Conservation (phyloP, 2,113 vertebrate species). For the Plotosus lineatus region DNA sequence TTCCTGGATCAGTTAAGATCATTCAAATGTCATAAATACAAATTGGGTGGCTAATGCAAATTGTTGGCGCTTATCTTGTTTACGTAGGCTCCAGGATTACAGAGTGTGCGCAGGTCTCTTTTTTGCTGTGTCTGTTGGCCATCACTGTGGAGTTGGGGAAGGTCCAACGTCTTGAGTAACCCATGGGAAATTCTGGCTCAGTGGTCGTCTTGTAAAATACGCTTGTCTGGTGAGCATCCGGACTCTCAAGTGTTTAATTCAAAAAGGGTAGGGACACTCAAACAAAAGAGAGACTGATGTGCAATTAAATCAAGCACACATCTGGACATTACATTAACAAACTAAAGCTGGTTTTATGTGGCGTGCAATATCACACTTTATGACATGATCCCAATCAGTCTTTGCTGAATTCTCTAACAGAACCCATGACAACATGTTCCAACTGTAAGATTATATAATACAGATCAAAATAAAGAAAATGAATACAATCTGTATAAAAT, state of each 20-base stretch:
- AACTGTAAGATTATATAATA: not conserved
- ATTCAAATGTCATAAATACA: conserved; percentile 27
- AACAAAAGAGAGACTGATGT: conserved; percentile 12
- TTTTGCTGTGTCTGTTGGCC: conserved; percentile 14
- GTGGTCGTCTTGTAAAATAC: conserved; percentile 21
- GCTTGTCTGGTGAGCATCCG: conserved; percentile 27
- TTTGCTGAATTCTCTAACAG: not conserved
- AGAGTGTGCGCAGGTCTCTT: not conserved
- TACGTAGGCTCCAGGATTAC: not conserved
- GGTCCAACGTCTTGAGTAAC: not conserved
- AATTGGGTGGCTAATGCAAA: conserved; percentile 28
- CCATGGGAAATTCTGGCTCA: conserved; percentile 21
- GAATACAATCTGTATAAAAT: not conserved
- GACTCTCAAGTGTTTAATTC: conserved; percentile 15
- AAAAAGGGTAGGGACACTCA: not conserved
- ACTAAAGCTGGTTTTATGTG: not conserved
- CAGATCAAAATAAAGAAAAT: not conserved
- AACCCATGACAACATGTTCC: not conserved
- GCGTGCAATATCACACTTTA: not conserved
- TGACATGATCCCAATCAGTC: not conserved
- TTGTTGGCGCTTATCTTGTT: not conserved
- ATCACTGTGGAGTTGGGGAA: not conserved
- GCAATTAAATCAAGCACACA: conserved; percentile 1
- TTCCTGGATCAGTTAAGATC: conserved; percentile 14
- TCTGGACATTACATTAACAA: conserved; percentile 6